These are phyloP conservation scores for Saccopteryx leptura DNA, from an alignment of 2,113 vertebrate genomes.

Conservation along the genomic window DNA sequence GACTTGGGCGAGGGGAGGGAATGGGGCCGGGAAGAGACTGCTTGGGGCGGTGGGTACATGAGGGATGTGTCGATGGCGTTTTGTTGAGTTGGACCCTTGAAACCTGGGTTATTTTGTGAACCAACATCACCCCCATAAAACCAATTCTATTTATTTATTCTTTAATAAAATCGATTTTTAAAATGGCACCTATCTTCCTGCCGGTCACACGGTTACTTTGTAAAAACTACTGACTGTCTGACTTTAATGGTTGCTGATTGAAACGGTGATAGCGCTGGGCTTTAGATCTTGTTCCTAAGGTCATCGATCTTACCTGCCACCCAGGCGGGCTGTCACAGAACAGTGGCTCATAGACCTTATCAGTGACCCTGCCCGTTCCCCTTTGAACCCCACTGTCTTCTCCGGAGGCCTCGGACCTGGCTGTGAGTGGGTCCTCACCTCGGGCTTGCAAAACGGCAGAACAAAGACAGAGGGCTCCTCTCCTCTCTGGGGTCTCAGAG, in stretches of 20 bases:
- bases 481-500: not conserved
- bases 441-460: not conserved
- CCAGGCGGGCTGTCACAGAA: not conserved
- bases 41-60: too few species aligned
- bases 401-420: not conserved
- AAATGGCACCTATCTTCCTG: too few species aligned
- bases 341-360: not conserved
- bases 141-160: too few species aligned
- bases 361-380: not conserved
- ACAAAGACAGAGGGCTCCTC: not conserved
- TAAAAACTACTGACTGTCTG: not conserved
- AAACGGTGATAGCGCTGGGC: not conserved
- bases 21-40: too few species aligned
- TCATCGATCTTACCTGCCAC: not conserved
- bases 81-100: too few species aligned
- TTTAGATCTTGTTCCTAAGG: slow-evolving; percentile 45
- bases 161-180: too few species aligned
- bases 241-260: slow-evolving; percentile 11
- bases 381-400: not conserved
- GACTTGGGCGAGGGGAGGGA: too few species aligned
- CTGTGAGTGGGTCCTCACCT: not conserved
- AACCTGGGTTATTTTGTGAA: too few species aligned
- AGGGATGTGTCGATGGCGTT: too few species aligned
- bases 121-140: too few species aligned
- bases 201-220: too few species aligned